Evolutionary conservation across 2,113 vertebrate genomes (phyloP).

Genomic region (Dicaeum eximium): DNA sequence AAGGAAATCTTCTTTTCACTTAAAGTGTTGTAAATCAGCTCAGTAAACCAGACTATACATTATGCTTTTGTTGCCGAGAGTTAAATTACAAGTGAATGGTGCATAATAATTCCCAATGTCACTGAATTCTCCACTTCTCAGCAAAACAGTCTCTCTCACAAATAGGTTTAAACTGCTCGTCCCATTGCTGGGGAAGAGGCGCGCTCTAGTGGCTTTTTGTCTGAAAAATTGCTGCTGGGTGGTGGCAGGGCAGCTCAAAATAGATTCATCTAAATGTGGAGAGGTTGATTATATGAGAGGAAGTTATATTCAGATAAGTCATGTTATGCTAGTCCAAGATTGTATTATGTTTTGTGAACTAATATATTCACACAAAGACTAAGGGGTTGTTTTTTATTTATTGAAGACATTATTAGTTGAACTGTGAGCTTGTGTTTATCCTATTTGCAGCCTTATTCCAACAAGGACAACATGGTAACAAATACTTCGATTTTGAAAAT

Average conservation of each 20-base stretch:
- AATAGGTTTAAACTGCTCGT: accelerated
- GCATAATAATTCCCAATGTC: slow-evolving; percentile 68
- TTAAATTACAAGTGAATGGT: slow-evolving; percentile 76
- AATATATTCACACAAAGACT: not conserved
- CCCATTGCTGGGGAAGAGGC: slow-evolving; percentile 43
- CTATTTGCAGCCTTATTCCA: not conserved
- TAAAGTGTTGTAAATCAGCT: slow-evolving; percentile 70
- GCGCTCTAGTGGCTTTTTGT: slow-evolving; percentile 62
- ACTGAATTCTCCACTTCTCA: slow-evolving; percentile 43
- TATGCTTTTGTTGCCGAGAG: slow-evolving; percentile 70
- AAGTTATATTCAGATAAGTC: not conserved
- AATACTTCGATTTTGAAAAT: not conserved
- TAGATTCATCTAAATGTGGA: not conserved
- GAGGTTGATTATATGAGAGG: not conserved
- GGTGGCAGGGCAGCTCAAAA: not conserved
- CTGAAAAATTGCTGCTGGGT: not conserved
- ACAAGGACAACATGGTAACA: not conserved
- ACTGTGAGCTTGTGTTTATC: not conserved
- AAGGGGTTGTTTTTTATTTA: not conserved
- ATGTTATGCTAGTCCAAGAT: not conserved
- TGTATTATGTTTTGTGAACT: not conserved
- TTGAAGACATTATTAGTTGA: not conserved
- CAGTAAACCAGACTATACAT: slow-evolving; percentile 65
- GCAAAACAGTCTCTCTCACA: not conserved
- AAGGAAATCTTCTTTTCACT: slow-evolving; percentile 62